A percentile compares a stretch with the other conserved stretches of the same genome.
phyloP scores from a whole-genome alignment of 2,113 vertebrate species.

The Hassar affinis region DNA sequence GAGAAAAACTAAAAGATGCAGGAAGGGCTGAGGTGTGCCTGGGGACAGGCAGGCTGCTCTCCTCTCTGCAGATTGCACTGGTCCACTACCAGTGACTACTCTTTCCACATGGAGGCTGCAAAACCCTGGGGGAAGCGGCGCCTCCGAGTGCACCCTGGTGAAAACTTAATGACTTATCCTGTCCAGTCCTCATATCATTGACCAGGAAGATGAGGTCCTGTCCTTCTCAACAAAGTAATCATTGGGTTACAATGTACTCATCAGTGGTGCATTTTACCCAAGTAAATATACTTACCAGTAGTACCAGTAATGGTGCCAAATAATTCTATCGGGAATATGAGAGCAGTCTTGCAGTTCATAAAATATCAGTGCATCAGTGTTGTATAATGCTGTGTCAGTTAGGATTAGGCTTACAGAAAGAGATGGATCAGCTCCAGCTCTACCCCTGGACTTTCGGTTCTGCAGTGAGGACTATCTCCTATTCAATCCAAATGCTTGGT shows the following conservation, averaged over 20 bases:
- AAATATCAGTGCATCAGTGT: not conserved
- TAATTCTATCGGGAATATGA: not conserved
- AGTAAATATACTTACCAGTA: conserved; percentile 20
- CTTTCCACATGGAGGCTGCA: conserved; percentile 51
- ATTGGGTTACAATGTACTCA: conserved; percentile 49
- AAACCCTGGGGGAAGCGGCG: conserved; percentile 45
- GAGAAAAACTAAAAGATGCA: conserved; percentile 40
- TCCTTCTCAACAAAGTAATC: conserved; percentile 13
- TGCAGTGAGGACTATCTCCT: not conserved
- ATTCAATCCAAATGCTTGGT: not conserved
- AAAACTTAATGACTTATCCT: conserved; percentile 70
- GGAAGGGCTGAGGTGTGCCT: conserved; percentile 36
- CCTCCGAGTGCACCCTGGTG: conserved; percentile 54
- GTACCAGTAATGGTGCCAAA: not conserved
- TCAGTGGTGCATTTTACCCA: conserved; percentile 49
- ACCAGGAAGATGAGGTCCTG: conserved; percentile 36
- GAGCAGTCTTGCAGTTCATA: not conserved
- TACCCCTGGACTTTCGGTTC: not conserved
- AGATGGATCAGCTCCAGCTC: not conserved
- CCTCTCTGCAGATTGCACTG: conserved; percentile 34
- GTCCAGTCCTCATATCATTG: conserved; percentile 57
- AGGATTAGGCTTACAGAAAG: not conserved
- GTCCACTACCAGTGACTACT: conserved; percentile 14
- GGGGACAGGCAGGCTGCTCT: conserved; percentile 40
- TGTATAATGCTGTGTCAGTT: not conserved